These are phyloP conservation scores for Sclerurus mexicanus DNA, from an alignment of 2,113 vertebrate genomes.

Conservation along the genomic window DNA sequence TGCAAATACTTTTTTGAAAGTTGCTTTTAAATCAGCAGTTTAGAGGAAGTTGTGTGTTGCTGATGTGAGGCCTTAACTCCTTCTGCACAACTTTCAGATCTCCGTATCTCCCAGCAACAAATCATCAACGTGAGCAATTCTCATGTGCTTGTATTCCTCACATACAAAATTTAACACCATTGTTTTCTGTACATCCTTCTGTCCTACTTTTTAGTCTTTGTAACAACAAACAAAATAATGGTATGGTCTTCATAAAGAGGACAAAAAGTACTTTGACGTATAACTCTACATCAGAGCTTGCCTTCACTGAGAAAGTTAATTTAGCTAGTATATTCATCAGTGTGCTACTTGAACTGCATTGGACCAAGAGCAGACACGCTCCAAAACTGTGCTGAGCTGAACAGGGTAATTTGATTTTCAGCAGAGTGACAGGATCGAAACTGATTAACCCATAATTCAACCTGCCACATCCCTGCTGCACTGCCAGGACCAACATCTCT, in stretches of 20 bases:
- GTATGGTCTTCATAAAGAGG: background rate
- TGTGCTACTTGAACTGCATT: background rate
- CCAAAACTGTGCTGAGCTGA: background rate
- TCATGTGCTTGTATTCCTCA: rapidly evolving
- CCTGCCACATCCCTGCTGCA: background rate
- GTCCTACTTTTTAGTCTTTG: background rate
- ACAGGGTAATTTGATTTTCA: background rate
- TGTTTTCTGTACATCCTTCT: background rate
- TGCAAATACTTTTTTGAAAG: background rate
- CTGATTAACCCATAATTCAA: background rate
- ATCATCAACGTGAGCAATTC: background rate
- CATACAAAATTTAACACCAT: background rate
- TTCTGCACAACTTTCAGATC: background rate
- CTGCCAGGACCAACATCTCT: background rate
- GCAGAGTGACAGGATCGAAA: background rate
- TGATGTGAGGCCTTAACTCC: background rate
- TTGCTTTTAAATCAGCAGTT: background rate
- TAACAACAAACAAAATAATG: background rate
- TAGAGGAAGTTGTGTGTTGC: slow-evolving; percentile 22
- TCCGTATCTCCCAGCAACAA: background rate
- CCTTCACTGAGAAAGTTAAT: background rate
- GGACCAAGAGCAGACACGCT: background rate
- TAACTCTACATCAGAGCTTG: background rate
- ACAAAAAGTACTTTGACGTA: background rate
- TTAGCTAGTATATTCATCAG: background rate